A percentile compares a stretch with the other conserved stretches of the same genome.
Conservation (phyloP, 1,140 invertebrate species). For the Saccostrea cuccullata region DNA sequence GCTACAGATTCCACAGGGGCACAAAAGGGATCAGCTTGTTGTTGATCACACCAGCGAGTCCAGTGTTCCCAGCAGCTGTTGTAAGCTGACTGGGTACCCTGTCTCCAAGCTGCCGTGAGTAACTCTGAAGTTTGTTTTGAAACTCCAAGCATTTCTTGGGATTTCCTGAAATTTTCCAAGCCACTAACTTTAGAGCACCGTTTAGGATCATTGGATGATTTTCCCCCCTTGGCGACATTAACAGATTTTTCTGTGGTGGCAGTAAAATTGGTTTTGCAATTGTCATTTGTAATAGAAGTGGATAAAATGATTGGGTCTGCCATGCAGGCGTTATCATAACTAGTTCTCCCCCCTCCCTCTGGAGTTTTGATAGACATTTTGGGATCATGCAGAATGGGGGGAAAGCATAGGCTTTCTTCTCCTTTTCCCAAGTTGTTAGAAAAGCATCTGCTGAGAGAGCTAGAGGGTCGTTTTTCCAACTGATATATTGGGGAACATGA, state of each 20-base stretch:
- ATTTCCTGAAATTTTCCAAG: too few species aligned
- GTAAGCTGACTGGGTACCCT: not conserved
- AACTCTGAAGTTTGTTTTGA: too few species aligned
- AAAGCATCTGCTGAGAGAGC: conserved; percentile 27
- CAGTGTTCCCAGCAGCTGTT: too few species aligned
- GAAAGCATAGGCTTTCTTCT: too few species aligned
- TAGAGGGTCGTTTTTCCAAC: not conserved
- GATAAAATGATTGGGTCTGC: conserved; percentile 37
- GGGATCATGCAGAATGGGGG: conserved; percentile 11
- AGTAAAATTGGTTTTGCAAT: conserved; percentile 40
- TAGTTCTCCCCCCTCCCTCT: not conserved
- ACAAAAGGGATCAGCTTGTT: too few species aligned
- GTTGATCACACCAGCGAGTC: too few species aligned
- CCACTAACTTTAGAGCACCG: too few species aligned
- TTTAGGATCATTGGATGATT: too few species aligned
- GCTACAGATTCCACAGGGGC: too few species aligned
- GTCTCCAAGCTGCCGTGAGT: not conserved
- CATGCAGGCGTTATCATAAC: not conserved
- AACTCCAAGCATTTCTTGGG: too few species aligned
- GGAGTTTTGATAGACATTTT: conserved; percentile 22
- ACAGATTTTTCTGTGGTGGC: not conserved
- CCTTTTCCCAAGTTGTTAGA: conserved; percentile 2
- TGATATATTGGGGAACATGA: not conserved
- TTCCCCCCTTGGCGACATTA: not conserved
- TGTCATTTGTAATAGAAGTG: not conserved